Conservation (phyloP, 2,113 vertebrate species). For the Pteropus alecto region DNA sequence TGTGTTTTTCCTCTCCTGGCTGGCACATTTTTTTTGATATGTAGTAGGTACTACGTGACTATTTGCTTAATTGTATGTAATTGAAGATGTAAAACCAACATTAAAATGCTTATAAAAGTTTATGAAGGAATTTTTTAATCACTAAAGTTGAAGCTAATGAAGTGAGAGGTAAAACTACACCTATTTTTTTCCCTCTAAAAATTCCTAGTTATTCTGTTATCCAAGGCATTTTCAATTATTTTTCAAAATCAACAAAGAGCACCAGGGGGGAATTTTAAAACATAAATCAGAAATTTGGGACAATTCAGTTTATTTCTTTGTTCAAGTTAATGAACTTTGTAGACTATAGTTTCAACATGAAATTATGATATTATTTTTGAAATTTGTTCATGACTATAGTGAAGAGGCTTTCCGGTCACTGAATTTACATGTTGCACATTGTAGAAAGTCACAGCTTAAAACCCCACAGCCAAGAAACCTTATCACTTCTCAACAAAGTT, state of each 20-base stretch:
- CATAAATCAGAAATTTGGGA: neutral
- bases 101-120: neutral
- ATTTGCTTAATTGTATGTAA: neutral
- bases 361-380: slow-evolving; percentile 33
- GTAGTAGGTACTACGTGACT: neutral
- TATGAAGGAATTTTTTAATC: neutral
- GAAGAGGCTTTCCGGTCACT: slow-evolving; percentile 38
- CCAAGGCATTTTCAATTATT: neutral
- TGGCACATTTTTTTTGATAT: neutral
- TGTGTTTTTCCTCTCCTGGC: neutral
- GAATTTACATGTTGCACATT: neutral
- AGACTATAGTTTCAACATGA: slow-evolving; percentile 35
- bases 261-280: slow-evolving; percentile 11
- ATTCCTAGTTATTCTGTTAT: neutral
- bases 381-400: slow-evolving; percentile 35
- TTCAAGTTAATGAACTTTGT: slow-evolving; percentile 44
- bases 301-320: slow-evolving; percentile 22
- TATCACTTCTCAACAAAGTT: neutral
- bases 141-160: neutral
- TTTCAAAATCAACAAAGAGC: neutral
- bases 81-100: neutral
- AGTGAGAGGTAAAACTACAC: neutral
- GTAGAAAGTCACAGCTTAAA: slow-evolving; percentile 48
- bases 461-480: neutral
- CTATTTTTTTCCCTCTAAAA: neutral